phyloP scores from a whole-genome alignment of 2,888 invertebrate species.

The Papilio protenor region DNA sequence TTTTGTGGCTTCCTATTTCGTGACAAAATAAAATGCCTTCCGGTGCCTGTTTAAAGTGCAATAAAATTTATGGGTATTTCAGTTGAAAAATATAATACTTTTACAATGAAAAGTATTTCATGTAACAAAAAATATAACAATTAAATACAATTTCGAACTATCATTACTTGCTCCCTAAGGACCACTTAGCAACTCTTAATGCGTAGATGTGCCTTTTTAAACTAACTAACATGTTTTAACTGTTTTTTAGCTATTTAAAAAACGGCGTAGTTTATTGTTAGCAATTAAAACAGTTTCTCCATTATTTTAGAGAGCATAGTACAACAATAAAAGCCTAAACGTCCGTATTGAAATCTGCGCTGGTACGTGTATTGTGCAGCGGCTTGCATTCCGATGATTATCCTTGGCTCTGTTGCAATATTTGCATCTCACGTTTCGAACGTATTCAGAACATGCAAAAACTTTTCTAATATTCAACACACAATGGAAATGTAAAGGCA shows the following conservation, averaged over 20 bases:
- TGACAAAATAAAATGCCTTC: conserved; percentile 42
- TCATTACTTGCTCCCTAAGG: background rate
- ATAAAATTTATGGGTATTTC: conserved; percentile 26
- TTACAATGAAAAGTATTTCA: background rate
- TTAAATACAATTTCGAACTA: background rate
- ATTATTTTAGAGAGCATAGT: conserved; percentile 22
- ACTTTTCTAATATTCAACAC: conserved; percentile 42
- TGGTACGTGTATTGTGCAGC: conserved; percentile 34
- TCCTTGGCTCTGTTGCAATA: conserved; percentile 43
- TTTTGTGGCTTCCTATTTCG: conserved; percentile 42
- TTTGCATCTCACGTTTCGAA: conserved; percentile 42
- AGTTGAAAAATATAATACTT: conserved; percentile 18
- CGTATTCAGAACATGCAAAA: conserved; percentile 41
- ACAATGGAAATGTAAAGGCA: conserved; percentile 35
- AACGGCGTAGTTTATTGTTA: background rate
- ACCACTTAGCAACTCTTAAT: background rate
- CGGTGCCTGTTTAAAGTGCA: conserved; percentile 38
- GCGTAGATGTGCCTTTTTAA: background rate
- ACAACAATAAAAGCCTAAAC: conserved; percentile 47
- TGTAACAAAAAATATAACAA: background rate
- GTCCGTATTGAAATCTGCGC: conserved; percentile 54
- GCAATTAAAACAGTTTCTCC: conserved; percentile 22
- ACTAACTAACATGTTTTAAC: no score
- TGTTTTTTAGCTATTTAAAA: background rate
- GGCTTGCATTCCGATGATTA: conserved; percentile 41